Evolutionary conservation across 2,113 vertebrate species (phyloP).

Genomic region (Nothoprocta perdicaria): DNA sequence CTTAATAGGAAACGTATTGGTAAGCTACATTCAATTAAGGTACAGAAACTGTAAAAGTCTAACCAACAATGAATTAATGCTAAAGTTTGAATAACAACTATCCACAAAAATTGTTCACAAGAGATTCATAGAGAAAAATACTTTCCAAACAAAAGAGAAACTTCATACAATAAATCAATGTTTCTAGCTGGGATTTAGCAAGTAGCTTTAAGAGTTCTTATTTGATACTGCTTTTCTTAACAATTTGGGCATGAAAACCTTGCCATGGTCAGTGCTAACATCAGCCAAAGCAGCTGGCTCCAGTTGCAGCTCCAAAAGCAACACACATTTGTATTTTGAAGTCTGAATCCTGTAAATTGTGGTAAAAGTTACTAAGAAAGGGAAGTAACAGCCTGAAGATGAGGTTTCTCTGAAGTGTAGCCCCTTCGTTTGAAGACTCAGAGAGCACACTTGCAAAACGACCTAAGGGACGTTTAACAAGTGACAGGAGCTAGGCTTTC

Average conservation of each 20-base stretch:
- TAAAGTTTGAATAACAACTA: slow-evolving; percentile 9
- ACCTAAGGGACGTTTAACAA: too few species aligned
- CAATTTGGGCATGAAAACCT: neutral
- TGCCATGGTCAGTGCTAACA: neutral
- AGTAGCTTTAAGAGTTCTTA: neutral
- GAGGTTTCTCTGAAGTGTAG: neutral
- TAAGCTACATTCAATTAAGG: slow-evolving; percentile 3
- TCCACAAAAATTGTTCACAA: neutral
- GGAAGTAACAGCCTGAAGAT: neutral
- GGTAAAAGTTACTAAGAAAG: neutral
- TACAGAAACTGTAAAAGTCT: neutral
- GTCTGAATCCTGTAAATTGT: neutral
- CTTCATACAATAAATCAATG: neutral
- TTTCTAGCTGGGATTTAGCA: neutral
- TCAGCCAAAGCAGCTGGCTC: neutral
- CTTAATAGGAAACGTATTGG: neutral
- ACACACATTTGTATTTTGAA: neutral
- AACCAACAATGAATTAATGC: slow-evolving; percentile 13
- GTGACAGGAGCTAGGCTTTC: too few species aligned
- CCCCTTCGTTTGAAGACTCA: neutral
- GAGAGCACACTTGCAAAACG: too few species aligned
- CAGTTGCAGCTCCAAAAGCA: neutral
- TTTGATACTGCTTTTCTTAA: neutral
- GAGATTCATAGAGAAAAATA: neutral
- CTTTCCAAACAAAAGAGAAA: slow-evolving; percentile 15